A percentile compares a stretch with the other conserved stretches of the same genome.
Conservation (phyloP, 2,797 vertebrate genomes). For the Callimico goeldii region DNA sequence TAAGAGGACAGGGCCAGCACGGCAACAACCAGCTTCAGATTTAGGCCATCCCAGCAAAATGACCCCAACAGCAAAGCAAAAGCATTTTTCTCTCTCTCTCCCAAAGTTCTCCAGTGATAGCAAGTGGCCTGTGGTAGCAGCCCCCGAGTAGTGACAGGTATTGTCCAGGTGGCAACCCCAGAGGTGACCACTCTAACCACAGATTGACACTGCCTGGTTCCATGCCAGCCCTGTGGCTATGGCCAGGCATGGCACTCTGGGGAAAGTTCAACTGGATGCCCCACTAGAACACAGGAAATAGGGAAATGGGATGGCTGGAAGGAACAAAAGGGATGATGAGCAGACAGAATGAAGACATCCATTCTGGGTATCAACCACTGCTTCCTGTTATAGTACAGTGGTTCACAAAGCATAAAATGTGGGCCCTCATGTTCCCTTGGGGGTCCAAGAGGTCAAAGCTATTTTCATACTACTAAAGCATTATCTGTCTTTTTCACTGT, state of each 20-base stretch:
- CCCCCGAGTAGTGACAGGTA: not conserved
- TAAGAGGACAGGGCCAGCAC: not conserved
- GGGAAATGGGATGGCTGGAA: not conserved
- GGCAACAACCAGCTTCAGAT: not conserved
- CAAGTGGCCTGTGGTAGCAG: not conserved
- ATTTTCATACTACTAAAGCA: not conserved
- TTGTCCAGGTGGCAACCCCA: not conserved
- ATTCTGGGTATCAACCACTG: not conserved
- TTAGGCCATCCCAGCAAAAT: not conserved
- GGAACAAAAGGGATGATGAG: not conserved
- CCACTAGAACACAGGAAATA: not conserved
- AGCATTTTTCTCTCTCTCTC: not conserved
- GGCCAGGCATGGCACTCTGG: too few species aligned
- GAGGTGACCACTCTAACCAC: not conserved
- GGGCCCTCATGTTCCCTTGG: not conserved
- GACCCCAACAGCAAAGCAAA: not conserved
- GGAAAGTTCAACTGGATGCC: not conserved
- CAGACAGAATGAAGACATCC: not conserved
- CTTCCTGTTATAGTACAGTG: not conserved
- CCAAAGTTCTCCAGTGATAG: not conserved
- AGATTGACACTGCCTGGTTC: not conserved
- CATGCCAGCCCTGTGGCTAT: not conserved
- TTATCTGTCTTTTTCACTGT: not conserved
- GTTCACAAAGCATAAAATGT: not conserved
- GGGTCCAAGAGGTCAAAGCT: not conserved